Conservation (phyloP, 2,888 invertebrate species). For the Pollenia angustigena region DNA sequence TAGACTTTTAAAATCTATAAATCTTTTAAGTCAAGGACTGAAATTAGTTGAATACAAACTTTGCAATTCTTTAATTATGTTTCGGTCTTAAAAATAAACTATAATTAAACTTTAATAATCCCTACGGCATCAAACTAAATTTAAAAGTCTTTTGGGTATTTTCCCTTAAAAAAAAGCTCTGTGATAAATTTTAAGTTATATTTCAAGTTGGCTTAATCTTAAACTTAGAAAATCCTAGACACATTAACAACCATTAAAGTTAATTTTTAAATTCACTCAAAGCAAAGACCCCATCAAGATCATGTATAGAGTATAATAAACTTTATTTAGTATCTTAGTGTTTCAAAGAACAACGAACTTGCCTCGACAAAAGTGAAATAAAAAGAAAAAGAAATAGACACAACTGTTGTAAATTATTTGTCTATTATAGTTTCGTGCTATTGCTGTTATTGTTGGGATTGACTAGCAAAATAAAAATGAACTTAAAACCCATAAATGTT, state of each 20-base stretch:
- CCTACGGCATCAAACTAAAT: not conserved
- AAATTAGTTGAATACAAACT: too few relatives aligned
- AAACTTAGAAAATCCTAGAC: conserved; percentile 45
- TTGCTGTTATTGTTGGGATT: conserved; percentile 32
- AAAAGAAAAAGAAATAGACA: conserved; percentile 26
- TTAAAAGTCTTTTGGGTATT: not conserved
- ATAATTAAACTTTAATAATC: not conserved
- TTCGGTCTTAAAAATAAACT: too few relatives aligned
- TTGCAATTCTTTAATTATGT: too few relatives aligned
- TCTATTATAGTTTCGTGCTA: conserved; percentile 45
- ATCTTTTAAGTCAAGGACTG: too few relatives aligned
- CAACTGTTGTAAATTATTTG: conserved; percentile 51
- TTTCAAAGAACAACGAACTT: conserved; percentile 40
- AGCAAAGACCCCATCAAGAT: conserved; percentile 10
- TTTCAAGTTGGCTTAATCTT: conserved; percentile 17
- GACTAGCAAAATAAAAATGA: conserved; percentile 52
- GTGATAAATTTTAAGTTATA: conserved; percentile 30
- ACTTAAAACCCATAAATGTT: conserved; percentile 61
- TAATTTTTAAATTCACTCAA: not conserved
- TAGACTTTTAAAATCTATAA: too few relatives aligned
- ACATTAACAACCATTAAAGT: conserved; percentile 59
- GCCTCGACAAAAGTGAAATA: not conserved
- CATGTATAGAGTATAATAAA: conserved; percentile 21
- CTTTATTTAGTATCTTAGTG: conserved; percentile 2
- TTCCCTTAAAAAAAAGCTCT: not conserved